A percentile compares a stretch with the other conserved stretches of the same genome.
Evolutionary conservation across 2,888 invertebrate genomes (phyloP).

Genomic region (Bedellia somnulentella): DNA sequence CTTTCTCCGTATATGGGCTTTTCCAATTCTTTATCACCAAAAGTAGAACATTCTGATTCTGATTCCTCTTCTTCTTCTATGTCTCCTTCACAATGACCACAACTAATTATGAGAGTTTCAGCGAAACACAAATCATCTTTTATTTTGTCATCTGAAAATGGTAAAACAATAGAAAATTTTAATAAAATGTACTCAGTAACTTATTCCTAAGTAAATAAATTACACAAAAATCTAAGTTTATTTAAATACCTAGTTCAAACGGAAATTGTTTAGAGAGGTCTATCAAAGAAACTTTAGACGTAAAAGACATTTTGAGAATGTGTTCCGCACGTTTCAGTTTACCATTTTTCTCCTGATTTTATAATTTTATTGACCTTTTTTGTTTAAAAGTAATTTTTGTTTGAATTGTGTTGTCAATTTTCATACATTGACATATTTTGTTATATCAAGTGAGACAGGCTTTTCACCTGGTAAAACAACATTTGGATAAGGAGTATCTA

Average conservation of each 20-base stretch:
- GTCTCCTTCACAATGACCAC: constrained; percentile 34
- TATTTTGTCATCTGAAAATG: constrained; percentile 40
- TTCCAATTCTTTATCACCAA: constrained; percentile 20
- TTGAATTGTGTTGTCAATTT: no score
- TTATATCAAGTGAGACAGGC: no score
- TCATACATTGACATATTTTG: no score
- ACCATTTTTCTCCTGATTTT: no score
- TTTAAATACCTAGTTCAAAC: constrained; percentile 43
- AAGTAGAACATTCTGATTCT: constrained; percentile 46
- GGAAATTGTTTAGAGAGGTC: constrained; percentile 39
- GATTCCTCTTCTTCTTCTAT: constrained; percentile 3
- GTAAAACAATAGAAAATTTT: neutral
- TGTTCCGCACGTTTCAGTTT: no score
- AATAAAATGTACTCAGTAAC: constrained; percentile 1
- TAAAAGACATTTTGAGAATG: constrained; percentile 8
- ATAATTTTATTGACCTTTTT: no score
- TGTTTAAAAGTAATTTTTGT: no score
- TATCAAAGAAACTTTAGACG: constrained; percentile 25
- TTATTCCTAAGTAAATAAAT: no score
- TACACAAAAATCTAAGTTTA: no score
- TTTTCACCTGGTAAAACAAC: no score
- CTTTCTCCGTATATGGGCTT: constrained; percentile 13
- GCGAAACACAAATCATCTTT: constrained; percentile 54
- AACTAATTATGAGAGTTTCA: constrained; percentile 57
- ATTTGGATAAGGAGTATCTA: no score